These are phyloP conservation scores for Catocala sponsa DNA, from an alignment of 2,888 invertebrate species.

Conservation along the genomic window DNA sequence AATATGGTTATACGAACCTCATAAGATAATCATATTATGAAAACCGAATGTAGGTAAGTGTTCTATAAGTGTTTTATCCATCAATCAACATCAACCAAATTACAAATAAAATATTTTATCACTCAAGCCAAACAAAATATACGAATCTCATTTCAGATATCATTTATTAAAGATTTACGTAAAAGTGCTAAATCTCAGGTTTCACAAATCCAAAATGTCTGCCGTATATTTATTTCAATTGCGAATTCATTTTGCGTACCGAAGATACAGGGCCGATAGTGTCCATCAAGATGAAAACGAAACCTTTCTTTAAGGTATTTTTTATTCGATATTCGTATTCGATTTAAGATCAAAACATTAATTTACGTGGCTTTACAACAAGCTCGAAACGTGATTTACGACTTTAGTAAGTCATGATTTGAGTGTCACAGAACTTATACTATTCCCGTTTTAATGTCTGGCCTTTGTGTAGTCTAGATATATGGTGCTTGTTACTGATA, in stretches of 20 bases:
- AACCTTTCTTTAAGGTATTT: conserved; percentile 38
- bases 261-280: conserved; percentile 35
- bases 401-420: conserved; percentile 47
- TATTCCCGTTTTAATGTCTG: too few relatives aligned
- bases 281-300: conserved; percentile 34
- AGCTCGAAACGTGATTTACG: conserved; percentile 47
- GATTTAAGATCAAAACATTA: conserved; percentile 51
- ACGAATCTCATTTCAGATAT: too few relatives aligned
- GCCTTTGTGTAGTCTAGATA: too few relatives aligned
- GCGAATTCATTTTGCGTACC: conserved; percentile 33
- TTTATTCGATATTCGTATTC: conserved; percentile 27
- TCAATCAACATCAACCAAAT: too few relatives aligned
- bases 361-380: conserved; percentile 39
- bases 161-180: too few relatives aligned
- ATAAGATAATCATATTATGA: too few relatives aligned
- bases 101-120: too few relatives aligned
- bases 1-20: too few relatives aligned
- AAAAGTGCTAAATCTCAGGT: conserved; percentile 15
- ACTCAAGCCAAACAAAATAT: background rate
- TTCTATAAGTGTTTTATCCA: too few relatives aligned
- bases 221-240: conserved; percentile 44
- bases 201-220: conserved; percentile 24
- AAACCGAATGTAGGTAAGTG: too few relatives aligned
- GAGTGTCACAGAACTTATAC: background rate
- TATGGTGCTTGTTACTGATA: too few relatives aligned